phyloP scores from a whole-genome alignment of 2,113 vertebrate species.

The Mandrillus leucophaeus region DNA sequence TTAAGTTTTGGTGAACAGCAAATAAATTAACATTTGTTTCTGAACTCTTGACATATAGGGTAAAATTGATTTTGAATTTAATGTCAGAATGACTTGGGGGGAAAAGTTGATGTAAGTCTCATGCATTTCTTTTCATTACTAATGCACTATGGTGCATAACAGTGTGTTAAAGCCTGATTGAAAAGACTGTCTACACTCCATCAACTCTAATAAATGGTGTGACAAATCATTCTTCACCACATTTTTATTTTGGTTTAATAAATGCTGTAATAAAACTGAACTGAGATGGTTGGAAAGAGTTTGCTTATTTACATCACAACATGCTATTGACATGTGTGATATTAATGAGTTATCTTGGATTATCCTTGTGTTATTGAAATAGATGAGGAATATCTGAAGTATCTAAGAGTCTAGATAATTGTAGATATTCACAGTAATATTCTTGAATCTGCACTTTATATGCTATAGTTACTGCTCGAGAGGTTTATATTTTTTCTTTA shows the following conservation, averaged over 20 bases:
- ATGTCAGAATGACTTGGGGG: constrained; percentile 47
- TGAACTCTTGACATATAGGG: constrained; percentile 24
- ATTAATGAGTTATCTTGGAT: constrained; percentile 39
- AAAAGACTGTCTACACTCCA: constrained; percentile 71
- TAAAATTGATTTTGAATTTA: constrained; percentile 39
- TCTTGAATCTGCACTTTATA: constrained; percentile 49
- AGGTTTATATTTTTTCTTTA: background rate
- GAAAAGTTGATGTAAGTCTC: constrained; percentile 30
- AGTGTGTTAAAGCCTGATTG: constrained; percentile 65
- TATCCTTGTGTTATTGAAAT: constrained; percentile 12
- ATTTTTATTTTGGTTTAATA: constrained; percentile 69
- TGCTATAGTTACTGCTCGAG: constrained; percentile 12
- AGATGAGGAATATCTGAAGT: constrained; percentile 14
- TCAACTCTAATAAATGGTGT: constrained; percentile 70
- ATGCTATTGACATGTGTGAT: background rate
- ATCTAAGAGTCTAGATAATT: background rate
- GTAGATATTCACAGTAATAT: constrained; percentile 24
- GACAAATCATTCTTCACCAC: constrained; percentile 63
- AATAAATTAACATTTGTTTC: background rate
- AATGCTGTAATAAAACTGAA: constrained; percentile 54
- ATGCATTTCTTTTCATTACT: constrained; percentile 58
- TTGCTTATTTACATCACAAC: constrained; percentile 21
- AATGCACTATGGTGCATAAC: constrained; percentile 50
- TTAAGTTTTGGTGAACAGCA: constrained; percentile 52
- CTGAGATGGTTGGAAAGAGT: background rate